phyloP scores from a whole-genome alignment of 2,797 vertebrate species.

The Carcharodon carcharias region DNA sequence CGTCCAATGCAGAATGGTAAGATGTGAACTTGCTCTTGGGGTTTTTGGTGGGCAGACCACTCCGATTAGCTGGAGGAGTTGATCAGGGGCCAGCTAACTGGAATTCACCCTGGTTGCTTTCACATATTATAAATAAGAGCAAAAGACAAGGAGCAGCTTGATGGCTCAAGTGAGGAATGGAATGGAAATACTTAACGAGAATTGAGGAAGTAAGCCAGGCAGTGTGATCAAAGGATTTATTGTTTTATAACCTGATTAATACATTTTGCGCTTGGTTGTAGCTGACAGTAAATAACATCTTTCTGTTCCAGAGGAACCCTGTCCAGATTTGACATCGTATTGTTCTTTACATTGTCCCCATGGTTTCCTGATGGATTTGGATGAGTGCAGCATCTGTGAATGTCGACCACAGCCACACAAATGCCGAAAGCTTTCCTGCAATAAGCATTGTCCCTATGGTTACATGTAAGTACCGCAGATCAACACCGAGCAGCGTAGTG shows the following conservation, averaged over 20 bases:
- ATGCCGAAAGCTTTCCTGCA: slow-evolving; percentile 65
- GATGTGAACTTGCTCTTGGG: background rate
- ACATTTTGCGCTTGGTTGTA: background rate
- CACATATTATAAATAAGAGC: background rate
- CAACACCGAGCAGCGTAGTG: no score
- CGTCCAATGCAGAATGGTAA: background rate
- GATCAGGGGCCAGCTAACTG: background rate
- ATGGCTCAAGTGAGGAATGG: background rate
- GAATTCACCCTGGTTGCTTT: background rate
- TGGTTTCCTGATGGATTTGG: slow-evolving; percentile 62
- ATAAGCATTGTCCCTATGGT: slow-evolving; percentile 69
- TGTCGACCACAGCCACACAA: slow-evolving; percentile 54
- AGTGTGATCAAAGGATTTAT: background rate
- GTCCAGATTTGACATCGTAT: slow-evolving; percentile 58
- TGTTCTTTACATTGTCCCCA: slow-evolving; percentile 62
- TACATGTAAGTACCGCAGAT: slow-evolving; percentile 60
- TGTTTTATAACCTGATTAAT: background rate
- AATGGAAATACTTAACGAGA: background rate
- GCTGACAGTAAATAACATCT: background rate
- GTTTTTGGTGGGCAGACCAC: background rate
- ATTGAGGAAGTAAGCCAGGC: background rate
- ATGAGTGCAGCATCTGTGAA: slow-evolving; percentile 65
- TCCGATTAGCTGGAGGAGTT: background rate
- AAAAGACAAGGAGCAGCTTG: slow-evolving; percentile 5
- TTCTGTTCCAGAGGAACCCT: slow-evolving; percentile 65